These are phyloP conservation scores for Cephus pulcher DNA, from an alignment of 2,888 invertebrate genomes.

Conservation along the genomic window DNA sequence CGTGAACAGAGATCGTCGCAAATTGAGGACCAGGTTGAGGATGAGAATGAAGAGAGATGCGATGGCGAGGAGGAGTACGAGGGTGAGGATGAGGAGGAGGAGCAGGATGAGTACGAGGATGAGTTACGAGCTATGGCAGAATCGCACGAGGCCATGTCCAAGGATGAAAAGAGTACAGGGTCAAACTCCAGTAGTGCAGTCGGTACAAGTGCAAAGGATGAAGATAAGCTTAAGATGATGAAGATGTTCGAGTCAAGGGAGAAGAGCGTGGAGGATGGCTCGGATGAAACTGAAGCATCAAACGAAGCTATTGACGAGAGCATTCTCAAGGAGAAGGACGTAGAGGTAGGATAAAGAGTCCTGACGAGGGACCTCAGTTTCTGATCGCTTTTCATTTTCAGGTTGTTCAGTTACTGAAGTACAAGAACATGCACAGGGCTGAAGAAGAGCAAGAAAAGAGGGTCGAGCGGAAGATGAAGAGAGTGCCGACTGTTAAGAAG, in stretches of 20 bases:
- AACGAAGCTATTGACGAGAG: slow-evolving; percentile 47
- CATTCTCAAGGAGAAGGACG: slow-evolving; percentile 32
- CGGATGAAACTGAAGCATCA: slow-evolving; percentile 48
- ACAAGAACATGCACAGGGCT: slow-evolving; percentile 39
- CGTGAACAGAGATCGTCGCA: background rate
- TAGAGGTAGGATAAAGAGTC: slow-evolving; percentile 32
- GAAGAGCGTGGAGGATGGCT: slow-evolving; percentile 40
- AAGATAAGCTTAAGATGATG: slow-evolving; percentile 13
- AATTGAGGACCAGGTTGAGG: slow-evolving; percentile 2
- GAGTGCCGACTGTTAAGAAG: slow-evolving; percentile 58
- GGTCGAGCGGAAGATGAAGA: slow-evolving; percentile 36
- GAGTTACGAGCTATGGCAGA: slow-evolving; percentile 49
- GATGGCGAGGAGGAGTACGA: slow-evolving; percentile 31
- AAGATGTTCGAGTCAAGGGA: slow-evolving; percentile 48
- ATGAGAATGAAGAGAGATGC: slow-evolving; percentile 16
- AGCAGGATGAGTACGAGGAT: slow-evolving; percentile 47
- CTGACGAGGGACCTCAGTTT: background rate
- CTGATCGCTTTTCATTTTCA: slow-evolving; percentile 24
- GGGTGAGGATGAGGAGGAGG: slow-evolving; percentile 27
- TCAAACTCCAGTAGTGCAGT: slow-evolving; percentile 27
- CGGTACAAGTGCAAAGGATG: slow-evolving; percentile 16
- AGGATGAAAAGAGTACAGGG: slow-evolving; percentile 41
- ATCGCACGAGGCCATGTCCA: slow-evolving; percentile 54
- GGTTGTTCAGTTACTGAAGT: slow-evolving; percentile 53
- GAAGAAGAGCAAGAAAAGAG: slow-evolving; percentile 12